Percentiles rank a stretch among this genome's conserved stretches.
These are phyloP conservation scores for Melanostigma gelatinosum DNA, from an alignment of 2,113 vertebrate species.

Conservation along the genomic window DNA sequence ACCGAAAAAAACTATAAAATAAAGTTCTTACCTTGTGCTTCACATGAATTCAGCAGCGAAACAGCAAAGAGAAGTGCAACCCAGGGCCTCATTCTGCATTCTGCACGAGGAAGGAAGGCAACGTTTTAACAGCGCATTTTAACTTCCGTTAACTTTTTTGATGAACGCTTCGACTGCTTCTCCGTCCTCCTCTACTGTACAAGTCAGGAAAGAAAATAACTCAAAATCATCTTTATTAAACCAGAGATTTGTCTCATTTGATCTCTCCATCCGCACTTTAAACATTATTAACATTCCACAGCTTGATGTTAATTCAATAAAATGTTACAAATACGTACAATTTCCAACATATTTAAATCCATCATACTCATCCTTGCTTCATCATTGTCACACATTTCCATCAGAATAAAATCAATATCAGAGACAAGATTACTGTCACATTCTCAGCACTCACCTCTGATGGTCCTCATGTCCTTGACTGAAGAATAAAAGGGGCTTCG, in stretches of 20 bases:
- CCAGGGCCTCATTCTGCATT: not conserved
- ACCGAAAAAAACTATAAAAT: not conserved
- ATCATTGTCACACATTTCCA: not conserved
- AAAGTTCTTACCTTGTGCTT: not conserved
- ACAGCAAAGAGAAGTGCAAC: not conserved
- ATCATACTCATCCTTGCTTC: not conserved
- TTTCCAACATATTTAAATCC: not conserved
- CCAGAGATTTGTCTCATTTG: not conserved
- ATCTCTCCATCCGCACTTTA: not conserved
- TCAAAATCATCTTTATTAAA: constrained; percentile 39
- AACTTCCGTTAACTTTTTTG: too few species aligned
- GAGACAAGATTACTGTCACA: constrained; percentile 7
- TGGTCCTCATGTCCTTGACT: not conserved
- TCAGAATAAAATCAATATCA: not conserved
- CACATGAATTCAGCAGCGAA: not conserved
- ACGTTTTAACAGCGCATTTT: too few species aligned
- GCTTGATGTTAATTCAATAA: not conserved
- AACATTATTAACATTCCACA: constrained; percentile 3
- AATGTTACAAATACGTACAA: not conserved
- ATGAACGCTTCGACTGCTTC: not conserved
- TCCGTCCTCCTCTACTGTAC: not conserved
- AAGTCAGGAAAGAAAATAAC: not conserved
- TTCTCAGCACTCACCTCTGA: not conserved
- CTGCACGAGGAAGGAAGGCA: not conserved
- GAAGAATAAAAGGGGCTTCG: not conserved